Conservation (phyloP, 2,113 vertebrate species). For the Alligator sinensis region DNA sequence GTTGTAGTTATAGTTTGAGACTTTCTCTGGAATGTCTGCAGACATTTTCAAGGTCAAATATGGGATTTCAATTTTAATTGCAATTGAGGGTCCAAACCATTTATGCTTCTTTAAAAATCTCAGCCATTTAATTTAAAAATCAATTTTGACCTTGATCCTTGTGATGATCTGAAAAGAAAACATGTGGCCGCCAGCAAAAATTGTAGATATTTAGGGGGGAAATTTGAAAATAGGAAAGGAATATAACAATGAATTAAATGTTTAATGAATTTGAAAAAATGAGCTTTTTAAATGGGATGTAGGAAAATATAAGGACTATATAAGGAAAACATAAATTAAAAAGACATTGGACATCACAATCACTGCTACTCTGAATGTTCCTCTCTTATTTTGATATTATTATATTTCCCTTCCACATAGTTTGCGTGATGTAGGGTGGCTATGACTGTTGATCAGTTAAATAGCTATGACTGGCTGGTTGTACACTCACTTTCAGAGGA, state of each 20-base stretch:
- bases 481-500: neutral
- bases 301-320: neutral
- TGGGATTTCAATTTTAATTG: neutral
- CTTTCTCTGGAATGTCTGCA: neutral
- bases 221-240: neutral
- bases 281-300: neutral
- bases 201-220: neutral
- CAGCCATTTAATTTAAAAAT: neutral
- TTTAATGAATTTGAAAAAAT: neutral
- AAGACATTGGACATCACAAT: neutral
- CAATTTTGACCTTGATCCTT: neutral
- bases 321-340: too few species aligned
- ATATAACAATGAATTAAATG: neutral
- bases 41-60: neutral
- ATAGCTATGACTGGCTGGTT: neutral
- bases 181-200: neutral
- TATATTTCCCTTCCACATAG: neutral
- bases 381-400: neutral
- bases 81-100: neutral
- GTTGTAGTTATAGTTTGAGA: neutral
- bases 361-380: neutral
- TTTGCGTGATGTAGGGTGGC: conserved; percentile 11
- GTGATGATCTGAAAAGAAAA: neutral
- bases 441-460: neutral
- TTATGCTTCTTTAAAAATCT: neutral